A percentile compares a stretch with the other conserved stretches of the same genome.
These are phyloP conservation scores for Tetrapedia diversipes DNA, from an alignment of 2,888 invertebrate genomes.

Conservation along the genomic window DNA sequence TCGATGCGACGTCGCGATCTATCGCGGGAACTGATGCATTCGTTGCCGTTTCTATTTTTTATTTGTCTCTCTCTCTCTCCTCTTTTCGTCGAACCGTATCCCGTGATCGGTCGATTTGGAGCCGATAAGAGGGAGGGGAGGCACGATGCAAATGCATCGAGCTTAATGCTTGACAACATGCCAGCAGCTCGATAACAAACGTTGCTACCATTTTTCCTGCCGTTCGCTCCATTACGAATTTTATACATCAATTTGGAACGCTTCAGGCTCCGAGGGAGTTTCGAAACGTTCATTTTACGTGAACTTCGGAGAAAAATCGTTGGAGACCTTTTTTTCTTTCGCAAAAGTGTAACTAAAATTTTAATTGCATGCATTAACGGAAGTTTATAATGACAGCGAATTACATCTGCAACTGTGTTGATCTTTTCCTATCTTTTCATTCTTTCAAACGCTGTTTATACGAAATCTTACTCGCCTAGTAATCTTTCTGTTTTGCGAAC, in stretches of 20 bases:
- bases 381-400: too few relatives aligned
- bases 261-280: background rate
- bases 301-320: too few relatives aligned
- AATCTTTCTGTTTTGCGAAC: too few relatives aligned
- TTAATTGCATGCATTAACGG: too few relatives aligned
- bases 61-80: background rate
- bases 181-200: constrained; percentile 16
- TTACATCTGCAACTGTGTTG: too few relatives aligned
- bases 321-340: too few relatives aligned
- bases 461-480: too few relatives aligned
- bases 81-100: background rate
- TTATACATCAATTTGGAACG: background rate
- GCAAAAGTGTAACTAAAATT: too few relatives aligned
- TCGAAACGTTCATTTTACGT: background rate
- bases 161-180: constrained; percentile 17
- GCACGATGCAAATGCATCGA: constrained; percentile 14
- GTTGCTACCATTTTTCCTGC: background rate
- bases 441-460: too few relatives aligned
- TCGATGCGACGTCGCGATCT: constrained; percentile 26
- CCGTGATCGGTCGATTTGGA: constrained; percentile 8
- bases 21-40: background rate
- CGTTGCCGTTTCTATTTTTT: too few relatives aligned
- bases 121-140: background rate
- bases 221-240: background rate
- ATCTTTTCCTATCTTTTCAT: too few relatives aligned